Base-by-base conservation (phyloP, 2,888 invertebrate species). In the Panopea generosa region DNA sequence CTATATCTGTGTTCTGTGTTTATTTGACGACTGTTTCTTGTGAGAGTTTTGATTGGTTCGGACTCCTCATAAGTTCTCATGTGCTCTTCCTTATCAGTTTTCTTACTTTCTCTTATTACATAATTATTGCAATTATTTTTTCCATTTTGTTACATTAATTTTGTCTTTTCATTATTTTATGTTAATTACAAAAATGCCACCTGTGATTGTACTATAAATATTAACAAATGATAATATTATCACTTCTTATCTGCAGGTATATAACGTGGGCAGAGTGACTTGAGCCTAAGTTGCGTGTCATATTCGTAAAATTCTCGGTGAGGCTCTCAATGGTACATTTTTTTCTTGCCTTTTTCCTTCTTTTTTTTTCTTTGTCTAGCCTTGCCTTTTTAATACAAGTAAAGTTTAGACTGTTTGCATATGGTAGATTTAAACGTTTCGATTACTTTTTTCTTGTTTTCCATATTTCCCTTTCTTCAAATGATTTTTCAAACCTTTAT, bases 231-330 rank as follows among this genome's bases (percentile, higher is more conserved):
- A 11, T 33, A 33, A 33, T 62, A 62, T 52, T 57, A 33, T 67
- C 47, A 50, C 65, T 76, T 76, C 70, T 75, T 70, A 50, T 76
- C 75, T 70, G 56, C 75, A 76, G 75, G 75, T 76, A 38, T 18
- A 50, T 38, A 53, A 53, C 55, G 63, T 33, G 29, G 66, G 62
- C 40, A 50, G 40, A 26, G 56, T 66, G 65, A 60, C 63, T 61
- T 62, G 62, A 62, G 11, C 38, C 40, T 24, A 38, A 40, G 43
- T 55, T 53, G 56, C 33, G 66, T 4, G 33, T 70, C 56, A 50
- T 61, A 70, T 60, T 57, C 62, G 50, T 62, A 43, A 24, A 62
- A 52, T 50, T 52, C 62, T 62, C 50, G 26, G 33, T 33, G 33
- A 33, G 33, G 33, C 24, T 7, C 38, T 18, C 22, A 33, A 65